Evolutionary conservation across 2,888 invertebrate species (phyloP).

Genomic region (Megalurothrips usitatus): DNA sequence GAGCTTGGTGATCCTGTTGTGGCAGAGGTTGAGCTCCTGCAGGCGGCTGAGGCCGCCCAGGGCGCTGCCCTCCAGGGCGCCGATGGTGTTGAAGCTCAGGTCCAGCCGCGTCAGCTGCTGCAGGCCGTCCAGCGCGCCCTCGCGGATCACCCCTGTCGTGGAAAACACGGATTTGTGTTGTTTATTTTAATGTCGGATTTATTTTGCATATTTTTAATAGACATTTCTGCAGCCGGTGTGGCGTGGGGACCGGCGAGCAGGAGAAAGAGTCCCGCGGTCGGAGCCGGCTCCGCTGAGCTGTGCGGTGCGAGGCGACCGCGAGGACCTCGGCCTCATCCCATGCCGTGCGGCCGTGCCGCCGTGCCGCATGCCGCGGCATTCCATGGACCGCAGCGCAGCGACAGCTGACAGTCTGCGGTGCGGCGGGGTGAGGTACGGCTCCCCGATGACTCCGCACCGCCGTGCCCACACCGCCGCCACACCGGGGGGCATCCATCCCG

Average conservation of each 20-base stretch:
- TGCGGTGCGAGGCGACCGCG: background rate
- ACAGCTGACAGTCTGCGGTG: too few species aligned
- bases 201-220: too few species aligned
- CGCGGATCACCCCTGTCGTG: slow-evolving; percentile 61
- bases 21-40: slow-evolving; percentile 65
- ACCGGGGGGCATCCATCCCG: too few species aligned
- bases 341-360: too few species aligned
- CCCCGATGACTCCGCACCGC: background rate
- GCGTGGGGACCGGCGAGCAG: too few species aligned
- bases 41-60: slow-evolving; percentile 65
- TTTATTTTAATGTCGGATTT: too few species aligned
- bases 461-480: background rate
- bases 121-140: slow-evolving; percentile 66
- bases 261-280: too few species aligned
- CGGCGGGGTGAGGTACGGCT: background rate
- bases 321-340: background rate
- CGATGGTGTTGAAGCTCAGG: slow-evolving; percentile 72
- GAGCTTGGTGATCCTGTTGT: slow-evolving; percentile 72
- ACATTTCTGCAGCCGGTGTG: too few species aligned
- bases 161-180: slow-evolving; percentile 44
- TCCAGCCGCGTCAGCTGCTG: slow-evolving; percentile 68
- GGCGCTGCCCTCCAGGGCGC: slow-evolving; percentile 68
- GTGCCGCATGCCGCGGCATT: background rate
- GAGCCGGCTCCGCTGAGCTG: background rate
- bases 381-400: background rate